Evolutionary conservation across 2,888 invertebrate species (phyloP), one percentile per base, ranked within the genome.

Genomic region (Saturnia japonica): DNA sequence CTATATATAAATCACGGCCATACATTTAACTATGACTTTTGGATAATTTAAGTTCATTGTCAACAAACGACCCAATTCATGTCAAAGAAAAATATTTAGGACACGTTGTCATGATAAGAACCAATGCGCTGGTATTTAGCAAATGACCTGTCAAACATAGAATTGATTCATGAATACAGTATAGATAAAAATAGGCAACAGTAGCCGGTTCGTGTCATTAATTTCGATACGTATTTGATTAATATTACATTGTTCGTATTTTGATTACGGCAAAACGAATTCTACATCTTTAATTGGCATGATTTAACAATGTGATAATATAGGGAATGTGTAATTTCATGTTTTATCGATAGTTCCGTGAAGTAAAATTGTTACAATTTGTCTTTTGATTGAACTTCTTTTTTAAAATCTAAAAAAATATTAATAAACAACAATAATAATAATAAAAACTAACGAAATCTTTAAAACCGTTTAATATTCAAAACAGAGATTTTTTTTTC

Each of bases 31-130:
- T 69, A 51, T 62, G 69, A 47, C 64, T 16, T 67, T 54, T 40
- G 54, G 9, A 60, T 88, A 86, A 83, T 90, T 91, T 88, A 84
- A 91, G 92, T 91, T 93, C 93, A 92, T 87, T 93, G 91, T 83
- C 91, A 89, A 79, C 80, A 74, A 77, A 74, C 87, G 87, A 87
- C 89, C 88, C 88, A 84, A 81, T 78, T 70, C 76, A 74, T 77
- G 77, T 75, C 73, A 77, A 22, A 74, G 73, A 72, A 77, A 84
- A 84, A 81, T 87, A 90, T 90, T 86, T 82, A 84, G 89, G 88
- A 79, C 88, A 83, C 77, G 74, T 81, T 81, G 86, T 84, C 82
- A 79, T 82, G 82, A 86, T 85, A 81, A 77, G 69, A 70, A 76
- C 77, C 78, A 82, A 80, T 76, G 73, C 78, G 76, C 75, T 79